Base-by-base conservation (phyloP, 2,888 invertebrate species). In the Dicyrtoma fusca region DNA sequence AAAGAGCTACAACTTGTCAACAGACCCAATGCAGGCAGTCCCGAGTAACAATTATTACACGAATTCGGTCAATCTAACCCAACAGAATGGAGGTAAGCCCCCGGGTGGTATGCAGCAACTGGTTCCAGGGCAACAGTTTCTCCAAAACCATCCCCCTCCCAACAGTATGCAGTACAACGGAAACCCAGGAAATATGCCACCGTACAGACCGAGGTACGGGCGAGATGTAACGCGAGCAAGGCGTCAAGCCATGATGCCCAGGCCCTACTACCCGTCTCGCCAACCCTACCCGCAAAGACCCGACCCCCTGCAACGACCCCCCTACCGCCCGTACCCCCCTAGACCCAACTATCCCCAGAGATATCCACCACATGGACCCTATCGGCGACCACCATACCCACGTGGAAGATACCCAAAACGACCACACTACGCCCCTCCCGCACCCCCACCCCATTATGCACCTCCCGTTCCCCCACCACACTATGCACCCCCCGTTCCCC, bases 321-420 rank as follows among this genome's bases (percentile, higher is more conserved):
- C n/a, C 34, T 8, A 6, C 34, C 34, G 3, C 21, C 13, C 21
- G 44, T 34, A 19, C 45, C 13, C 59, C 55, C 17, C 63, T 5
- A 51, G 13, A 23, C 25, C 61, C 26, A 13, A 3, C 25, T n/a
- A 26, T 5, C 13, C 61, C 61, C 4, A 34, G 34, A 34, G 34
- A 5, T 34, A n/a, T n/a, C 64, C 45, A 45, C 64, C 17, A 21
- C 47, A 8, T 17, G 21, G 17, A 17, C 23, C 49, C 25, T n/a
- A 17, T 62, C 62, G 13, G 14, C 62, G 13, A 25, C 62, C 62
- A 42, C 62, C 57, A 11, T 14, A 17, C 13, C 53, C 8, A 55
- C 6, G 3, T 51, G 11, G 11, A n/a, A 51, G 6, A 6, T n/a
- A 51, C 6, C 51, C 10, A 51, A 6, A n/a, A 6, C 51, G 5